Evolutionary conservation across 2,113 vertebrate species (phyloP).

Genomic region (Eurystomus gularis): DNA sequence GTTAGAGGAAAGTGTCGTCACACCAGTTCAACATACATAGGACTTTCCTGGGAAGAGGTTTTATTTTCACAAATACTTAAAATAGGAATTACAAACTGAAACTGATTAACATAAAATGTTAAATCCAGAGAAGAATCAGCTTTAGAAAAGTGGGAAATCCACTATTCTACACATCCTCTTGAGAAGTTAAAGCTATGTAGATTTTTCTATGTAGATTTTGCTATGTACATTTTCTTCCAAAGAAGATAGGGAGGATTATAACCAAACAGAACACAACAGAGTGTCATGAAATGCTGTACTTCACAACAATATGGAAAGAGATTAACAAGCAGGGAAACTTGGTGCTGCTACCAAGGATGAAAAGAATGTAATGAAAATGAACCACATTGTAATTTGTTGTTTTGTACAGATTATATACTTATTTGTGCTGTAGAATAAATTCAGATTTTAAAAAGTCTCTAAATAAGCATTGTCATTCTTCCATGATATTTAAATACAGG

Average conservation of each 20-base stretch:
- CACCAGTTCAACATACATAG: background rate
- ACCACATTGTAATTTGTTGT: background rate
- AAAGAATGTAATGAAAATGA: background rate
- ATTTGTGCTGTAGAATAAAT: background rate
- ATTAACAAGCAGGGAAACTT: background rate
- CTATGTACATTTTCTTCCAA: background rate
- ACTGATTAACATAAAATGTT: rapidly evolving
- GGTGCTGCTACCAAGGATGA: background rate
- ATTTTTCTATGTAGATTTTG: background rate
- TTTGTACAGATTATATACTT: background rate
- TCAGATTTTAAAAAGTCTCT: background rate
- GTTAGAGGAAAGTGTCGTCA: background rate
- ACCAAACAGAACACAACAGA: background rate
- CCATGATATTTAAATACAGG: background rate
- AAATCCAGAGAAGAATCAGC: background rate
- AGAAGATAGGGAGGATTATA: background rate
- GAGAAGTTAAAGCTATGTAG: background rate
- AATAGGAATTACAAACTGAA: background rate
- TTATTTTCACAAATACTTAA: background rate
- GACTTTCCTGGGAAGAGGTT: background rate
- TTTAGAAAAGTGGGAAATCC: background rate
- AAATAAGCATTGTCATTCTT: background rate
- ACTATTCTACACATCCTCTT: rapidly evolving
- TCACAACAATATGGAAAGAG: background rate
- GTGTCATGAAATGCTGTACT: background rate